Conservation (phyloP, 2,113 vertebrate genomes). For the Dinomys branickii region DNA sequence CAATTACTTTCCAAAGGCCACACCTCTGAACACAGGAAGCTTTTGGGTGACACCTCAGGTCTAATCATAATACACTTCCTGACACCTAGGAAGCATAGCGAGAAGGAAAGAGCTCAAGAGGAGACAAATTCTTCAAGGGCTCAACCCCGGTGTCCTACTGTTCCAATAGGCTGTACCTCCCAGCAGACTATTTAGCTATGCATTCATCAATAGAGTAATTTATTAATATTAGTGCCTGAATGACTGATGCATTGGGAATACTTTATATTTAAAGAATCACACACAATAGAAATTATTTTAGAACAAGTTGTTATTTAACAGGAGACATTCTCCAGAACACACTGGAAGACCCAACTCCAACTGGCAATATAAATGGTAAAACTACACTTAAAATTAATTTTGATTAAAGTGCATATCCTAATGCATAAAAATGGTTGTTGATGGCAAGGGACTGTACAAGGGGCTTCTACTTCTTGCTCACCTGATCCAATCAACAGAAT, state of each 20-base stretch:
- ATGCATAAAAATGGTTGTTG: neutral
- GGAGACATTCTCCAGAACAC: neutral
- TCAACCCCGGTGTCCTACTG: neutral
- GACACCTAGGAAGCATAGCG: neutral
- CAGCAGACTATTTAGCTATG: neutral
- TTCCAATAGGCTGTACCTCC: neutral
- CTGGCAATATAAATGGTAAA: neutral
- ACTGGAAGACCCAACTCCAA: neutral
- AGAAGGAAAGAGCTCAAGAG: neutral
- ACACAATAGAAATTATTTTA: neutral
- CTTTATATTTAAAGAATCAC: neutral
- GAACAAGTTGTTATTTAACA: neutral
- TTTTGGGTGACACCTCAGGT: neutral
- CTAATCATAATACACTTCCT: neutral
- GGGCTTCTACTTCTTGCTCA: neutral
- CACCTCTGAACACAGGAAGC: neutral
- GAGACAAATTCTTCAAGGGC: neutral
- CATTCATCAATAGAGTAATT: neutral
- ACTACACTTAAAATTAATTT: neutral
- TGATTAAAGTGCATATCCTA: neutral
- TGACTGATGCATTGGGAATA: neutral
- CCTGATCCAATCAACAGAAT: neutral
- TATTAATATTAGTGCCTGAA: neutral
- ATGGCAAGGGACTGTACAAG: neutral
- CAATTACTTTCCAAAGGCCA: neutral